These are phyloP conservation scores for Stichopus horrens DNA, from an alignment of 53 echinoderm and acorn worm genomes.

Conservation along the genomic window DNA sequence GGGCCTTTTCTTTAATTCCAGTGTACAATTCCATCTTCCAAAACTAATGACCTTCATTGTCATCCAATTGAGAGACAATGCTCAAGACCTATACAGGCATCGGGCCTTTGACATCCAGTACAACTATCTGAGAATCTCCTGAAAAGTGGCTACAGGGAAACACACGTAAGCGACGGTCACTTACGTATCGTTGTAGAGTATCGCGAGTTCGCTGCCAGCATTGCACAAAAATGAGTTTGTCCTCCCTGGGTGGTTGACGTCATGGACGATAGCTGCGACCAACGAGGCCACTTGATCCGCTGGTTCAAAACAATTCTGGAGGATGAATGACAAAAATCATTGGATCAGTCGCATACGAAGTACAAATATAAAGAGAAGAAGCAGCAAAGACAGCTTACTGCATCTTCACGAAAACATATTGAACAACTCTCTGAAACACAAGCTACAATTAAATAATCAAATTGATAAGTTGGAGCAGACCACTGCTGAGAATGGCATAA, in stretches of 20 bases:
- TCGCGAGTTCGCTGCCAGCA: constrained; percentile 95
- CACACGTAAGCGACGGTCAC: not conserved
- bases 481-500: not conserved
- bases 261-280: constrained; percentile 92
- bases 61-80: too few species aligned
- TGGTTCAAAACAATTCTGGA: constrained; percentile 84
- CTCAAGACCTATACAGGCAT: too few species aligned
- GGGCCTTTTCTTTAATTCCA: too few species aligned
- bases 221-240: constrained; percentile 99
- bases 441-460: not conserved
- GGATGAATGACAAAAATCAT: not conserved
- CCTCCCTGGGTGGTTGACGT: constrained; percentile 96
- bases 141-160: too few species aligned
- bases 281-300: constrained; percentile 89
- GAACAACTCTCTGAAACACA: not conserved
- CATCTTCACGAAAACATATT: too few species aligned
- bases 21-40: too few species aligned
- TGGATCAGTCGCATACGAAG: not conserved
- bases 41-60: too few species aligned
- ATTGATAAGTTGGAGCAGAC: not conserved
- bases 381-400: too few species aligned
- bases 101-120: too few species aligned
- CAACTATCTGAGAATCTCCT: too few species aligned
- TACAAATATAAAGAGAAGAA: too few species aligned
- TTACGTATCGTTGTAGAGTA: constrained; percentile 98